phyloP scores from a whole-genome alignment of 2,113 vertebrate species.

The Malaclemys terrapin region DNA sequence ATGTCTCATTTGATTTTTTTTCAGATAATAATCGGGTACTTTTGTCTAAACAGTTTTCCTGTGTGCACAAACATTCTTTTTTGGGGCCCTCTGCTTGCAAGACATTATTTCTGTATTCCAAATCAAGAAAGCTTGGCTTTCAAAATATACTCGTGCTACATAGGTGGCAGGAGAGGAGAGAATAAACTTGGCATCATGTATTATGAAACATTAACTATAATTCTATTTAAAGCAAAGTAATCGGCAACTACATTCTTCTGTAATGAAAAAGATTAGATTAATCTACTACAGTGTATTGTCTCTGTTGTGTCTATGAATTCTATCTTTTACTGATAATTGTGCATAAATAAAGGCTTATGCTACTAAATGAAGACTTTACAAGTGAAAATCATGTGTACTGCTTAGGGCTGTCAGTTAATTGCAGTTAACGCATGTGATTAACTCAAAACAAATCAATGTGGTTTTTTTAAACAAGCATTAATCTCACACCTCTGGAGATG shows the following conservation, averaged over 20 bases:
- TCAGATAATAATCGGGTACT: neutral
- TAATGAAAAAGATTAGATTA: neutral
- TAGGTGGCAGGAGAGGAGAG: neutral
- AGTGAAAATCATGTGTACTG: neutral
- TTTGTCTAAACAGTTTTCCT: neutral
- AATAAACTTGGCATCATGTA: neutral
- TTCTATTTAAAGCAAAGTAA: conserved; percentile 5
- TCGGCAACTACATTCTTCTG: neutral
- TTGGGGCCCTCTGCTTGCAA: neutral
- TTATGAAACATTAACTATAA: neutral
- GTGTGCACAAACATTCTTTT: neutral
- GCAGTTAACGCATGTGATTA: too few species aligned
- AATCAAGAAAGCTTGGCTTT: neutral
- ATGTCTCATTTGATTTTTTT: neutral
- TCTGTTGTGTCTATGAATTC: neutral
- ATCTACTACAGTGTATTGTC: neutral
- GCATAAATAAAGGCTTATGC: neutral
- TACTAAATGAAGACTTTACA: neutral
- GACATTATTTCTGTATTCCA: neutral
- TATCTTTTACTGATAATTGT: neutral
- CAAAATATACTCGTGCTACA: neutral
- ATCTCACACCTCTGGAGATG: too few species aligned
- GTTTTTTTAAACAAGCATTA: too few species aligned
- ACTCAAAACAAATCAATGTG: too few species aligned
- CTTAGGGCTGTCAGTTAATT: neutral